Evolutionary conservation across 2,113 vertebrate species (phyloP).

Genomic region (Forbesichthys papilliferus): DNA sequence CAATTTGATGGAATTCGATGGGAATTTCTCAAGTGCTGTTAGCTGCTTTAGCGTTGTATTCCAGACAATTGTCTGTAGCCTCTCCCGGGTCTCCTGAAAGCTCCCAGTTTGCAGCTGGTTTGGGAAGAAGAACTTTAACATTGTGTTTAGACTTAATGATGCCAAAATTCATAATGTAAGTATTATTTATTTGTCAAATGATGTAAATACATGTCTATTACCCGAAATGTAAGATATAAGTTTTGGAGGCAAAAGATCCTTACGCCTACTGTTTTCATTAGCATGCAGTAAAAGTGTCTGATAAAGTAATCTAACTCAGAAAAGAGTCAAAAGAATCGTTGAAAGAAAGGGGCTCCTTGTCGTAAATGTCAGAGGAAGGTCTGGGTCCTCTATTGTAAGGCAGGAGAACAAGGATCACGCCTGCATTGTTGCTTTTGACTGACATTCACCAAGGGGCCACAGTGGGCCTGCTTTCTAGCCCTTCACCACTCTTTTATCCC

Average conservation of each 20-base stretch:
- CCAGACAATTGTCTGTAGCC: slow-evolving; percentile 14
- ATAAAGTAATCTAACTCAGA: slow-evolving; percentile 58
- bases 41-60: slow-evolving; percentile 20
- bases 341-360: slow-evolving; percentile 47
- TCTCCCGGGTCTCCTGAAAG: background rate
- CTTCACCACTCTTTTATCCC: slow-evolving; percentile 52
- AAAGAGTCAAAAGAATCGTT: slow-evolving; percentile 44
- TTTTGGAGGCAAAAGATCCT: slow-evolving; percentile 43
- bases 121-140: background rate
- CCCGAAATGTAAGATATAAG: slow-evolving; percentile 41
- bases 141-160: background rate
- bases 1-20: slow-evolving; percentile 51
- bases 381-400: slow-evolving; percentile 34
- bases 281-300: slow-evolving; percentile 56
- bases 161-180: background rate
- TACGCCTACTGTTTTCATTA: slow-evolving; percentile 70
- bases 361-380: slow-evolving; percentile 62
- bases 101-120: background rate
- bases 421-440: slow-evolving; percentile 65
- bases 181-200: background rate
- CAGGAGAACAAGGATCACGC: slow-evolving; percentile 34
- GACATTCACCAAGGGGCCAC: slow-evolving; percentile 47
- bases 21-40: slow-evolving; percentile 56
- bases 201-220: slow-evolving; percentile 19
- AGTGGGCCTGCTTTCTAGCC: slow-evolving; percentile 24